phyloP scores from a whole-genome alignment of 2,888 invertebrate species.

The Saturnia japonica region DNA sequence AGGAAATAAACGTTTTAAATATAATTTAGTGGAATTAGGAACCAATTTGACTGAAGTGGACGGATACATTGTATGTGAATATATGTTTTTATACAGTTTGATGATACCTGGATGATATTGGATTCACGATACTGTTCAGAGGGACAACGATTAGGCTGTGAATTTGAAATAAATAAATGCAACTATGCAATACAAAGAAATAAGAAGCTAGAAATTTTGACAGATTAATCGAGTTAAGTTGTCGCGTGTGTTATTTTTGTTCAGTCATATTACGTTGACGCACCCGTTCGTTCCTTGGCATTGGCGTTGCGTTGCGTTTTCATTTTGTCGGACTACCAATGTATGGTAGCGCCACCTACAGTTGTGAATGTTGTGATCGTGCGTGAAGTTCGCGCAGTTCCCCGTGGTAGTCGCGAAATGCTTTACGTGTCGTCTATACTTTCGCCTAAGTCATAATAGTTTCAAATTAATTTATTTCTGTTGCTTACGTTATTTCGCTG shows the following conservation, averaged over 20 bases:
- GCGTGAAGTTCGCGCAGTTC: conserved; percentile 62
- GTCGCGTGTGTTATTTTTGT: conserved; percentile 52
- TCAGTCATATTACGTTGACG: conserved; percentile 47
- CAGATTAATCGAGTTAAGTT: conserved; percentile 64
- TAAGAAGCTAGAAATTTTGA: conserved; percentile 56
- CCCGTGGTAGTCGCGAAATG: conserved; percentile 63
- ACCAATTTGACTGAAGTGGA: conserved; percentile 53
- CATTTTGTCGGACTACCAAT: conserved; percentile 42
- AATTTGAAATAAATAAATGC: conserved; percentile 49
- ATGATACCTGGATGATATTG: conserved; percentile 61
- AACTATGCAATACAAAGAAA: conserved; percentile 49
- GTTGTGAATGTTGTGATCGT: conserved; percentile 30
- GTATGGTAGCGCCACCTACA: conserved; percentile 66
- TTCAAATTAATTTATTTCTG: conserved; percentile 44
- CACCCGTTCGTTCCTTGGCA: conserved; percentile 43
- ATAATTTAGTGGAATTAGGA: conserved; percentile 56
- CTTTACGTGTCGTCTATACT: conserved; percentile 74
- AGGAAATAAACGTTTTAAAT: conserved; percentile 43
- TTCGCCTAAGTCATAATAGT: conserved; percentile 64
- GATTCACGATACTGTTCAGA: conserved; percentile 43
- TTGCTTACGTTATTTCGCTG: conserved; percentile 27
- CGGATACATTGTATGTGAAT: conserved; percentile 55
- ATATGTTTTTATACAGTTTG: conserved; percentile 56
- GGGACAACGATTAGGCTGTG: conserved; percentile 57
- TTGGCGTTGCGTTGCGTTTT: conserved; percentile 39